Conservation (phyloP, 2,888 invertebrate genomes). For the Lomographa bimaculata region DNA sequence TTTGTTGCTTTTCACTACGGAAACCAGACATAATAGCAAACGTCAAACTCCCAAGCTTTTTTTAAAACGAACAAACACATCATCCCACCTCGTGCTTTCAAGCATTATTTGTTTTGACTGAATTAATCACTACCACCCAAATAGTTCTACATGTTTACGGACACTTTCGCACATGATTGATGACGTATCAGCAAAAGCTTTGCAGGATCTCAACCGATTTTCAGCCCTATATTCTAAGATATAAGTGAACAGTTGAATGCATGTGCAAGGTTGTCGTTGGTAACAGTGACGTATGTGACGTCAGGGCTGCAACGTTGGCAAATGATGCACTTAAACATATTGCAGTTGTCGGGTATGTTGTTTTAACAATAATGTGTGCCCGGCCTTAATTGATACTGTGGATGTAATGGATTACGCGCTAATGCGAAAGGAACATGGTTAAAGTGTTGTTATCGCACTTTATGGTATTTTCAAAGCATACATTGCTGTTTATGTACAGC, state of each 20-base stretch:
- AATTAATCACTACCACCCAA: conserved; percentile 44
- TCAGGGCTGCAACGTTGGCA: conserved; percentile 40
- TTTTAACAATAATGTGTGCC: conserved; percentile 31
- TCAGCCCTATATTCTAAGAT: neutral
- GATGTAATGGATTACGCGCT: conserved; percentile 48
- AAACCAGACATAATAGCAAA: neutral
- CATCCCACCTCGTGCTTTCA: conserved; percentile 37
- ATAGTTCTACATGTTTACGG: conserved; percentile 56
- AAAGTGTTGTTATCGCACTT: conserved; percentile 35
- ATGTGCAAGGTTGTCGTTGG: conserved; percentile 7
- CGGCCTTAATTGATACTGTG: conserved; percentile 48
- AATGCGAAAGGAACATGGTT: conserved; percentile 48
- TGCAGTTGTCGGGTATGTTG: conserved; percentile 56
- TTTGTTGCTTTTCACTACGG: too few species aligned
- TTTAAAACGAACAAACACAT: neutral
- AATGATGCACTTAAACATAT: conserved; percentile 67
- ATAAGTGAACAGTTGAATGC: conserved; percentile 5
- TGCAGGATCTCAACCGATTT: neutral
- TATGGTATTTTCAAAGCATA: too few species aligned
- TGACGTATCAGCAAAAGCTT: conserved; percentile 30
- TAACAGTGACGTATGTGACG: conserved; percentile 36
- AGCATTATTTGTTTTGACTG: conserved; percentile 50
- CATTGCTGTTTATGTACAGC: too few species aligned
- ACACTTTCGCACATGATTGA: conserved; percentile 62
- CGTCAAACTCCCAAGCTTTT: neutral